A percentile compares a stretch with the other conserved stretches of the same genome.
phyloP scores from a whole-genome alignment of 2,113 vertebrate genomes.

The Trematocara variabile region DNA sequence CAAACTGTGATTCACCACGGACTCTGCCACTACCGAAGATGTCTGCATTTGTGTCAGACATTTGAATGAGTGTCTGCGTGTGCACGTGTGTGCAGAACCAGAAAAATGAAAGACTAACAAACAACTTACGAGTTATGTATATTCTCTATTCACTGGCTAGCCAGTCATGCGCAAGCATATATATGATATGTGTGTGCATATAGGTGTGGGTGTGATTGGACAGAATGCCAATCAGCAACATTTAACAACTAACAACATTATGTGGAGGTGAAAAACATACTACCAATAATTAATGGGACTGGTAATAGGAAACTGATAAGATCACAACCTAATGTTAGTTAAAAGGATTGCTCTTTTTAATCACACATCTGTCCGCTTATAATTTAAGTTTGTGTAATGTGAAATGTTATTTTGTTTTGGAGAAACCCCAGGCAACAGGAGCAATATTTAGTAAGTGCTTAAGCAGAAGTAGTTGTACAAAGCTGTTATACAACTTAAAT shows the following conservation, averaged over 20 bases:
- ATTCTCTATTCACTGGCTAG: constrained; percentile 17
- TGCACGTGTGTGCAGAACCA: background rate
- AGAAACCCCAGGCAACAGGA: background rate
- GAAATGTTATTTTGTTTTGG: background rate
- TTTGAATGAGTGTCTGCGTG: background rate
- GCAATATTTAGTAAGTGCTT: background rate
- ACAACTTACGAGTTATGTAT: constrained; percentile 29
- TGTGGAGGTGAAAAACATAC: background rate
- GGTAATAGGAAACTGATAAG: background rate
- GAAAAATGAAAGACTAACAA: constrained; percentile 25
- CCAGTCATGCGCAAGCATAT: background rate
- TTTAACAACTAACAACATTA: background rate
- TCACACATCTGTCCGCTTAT: background rate
- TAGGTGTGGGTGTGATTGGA: background rate
- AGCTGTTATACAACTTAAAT: no score
- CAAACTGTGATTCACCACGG: constrained; percentile 40
- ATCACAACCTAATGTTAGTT: background rate
- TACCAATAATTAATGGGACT: background rate
- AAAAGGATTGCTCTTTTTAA: background rate
- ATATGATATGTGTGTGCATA: background rate
- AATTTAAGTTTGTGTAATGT: background rate
- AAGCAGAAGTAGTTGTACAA: background rate
- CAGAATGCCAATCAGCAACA: background rate
- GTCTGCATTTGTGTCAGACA: constrained; percentile 27
- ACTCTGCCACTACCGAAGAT: background rate